A percentile compares a stretch with the other conserved stretches of the same genome.
phyloP scores from a whole-genome alignment of 2,888 invertebrate species.

The Megalurothrips usitatus region DNA sequence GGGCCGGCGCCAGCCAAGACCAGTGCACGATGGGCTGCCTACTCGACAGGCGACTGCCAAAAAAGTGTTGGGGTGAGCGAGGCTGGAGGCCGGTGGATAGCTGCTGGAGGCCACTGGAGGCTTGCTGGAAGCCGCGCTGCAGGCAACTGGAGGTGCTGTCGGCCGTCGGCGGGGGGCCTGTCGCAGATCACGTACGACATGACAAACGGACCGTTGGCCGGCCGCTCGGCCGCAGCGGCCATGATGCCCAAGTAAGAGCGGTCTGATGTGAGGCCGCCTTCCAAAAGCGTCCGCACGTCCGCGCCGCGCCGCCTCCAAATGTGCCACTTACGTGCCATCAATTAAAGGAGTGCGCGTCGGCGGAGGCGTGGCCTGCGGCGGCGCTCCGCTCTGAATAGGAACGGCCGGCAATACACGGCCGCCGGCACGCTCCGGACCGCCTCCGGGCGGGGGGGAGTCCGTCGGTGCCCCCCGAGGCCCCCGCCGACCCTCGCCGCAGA shows the following conservation, averaged over 20 bases:
- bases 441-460: too few relatives aligned
- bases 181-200: too few relatives aligned
- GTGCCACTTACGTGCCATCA: slow-evolving; percentile 16
- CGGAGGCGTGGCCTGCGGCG: not conserved
- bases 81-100: too few relatives aligned
- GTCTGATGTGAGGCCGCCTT: not conserved
- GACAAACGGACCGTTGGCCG: not conserved
- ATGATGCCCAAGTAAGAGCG: slow-evolving; percentile 3
- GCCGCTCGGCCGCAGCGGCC: not conserved
- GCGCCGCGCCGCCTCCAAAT: slow-evolving; percentile 11
- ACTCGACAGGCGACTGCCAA: too few relatives aligned
- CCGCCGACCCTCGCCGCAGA: too few relatives aligned
- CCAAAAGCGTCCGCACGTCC: not conserved
- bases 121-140: not conserved
- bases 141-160: not conserved
- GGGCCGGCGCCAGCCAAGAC: too few relatives aligned
- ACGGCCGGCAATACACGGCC: not conserved
- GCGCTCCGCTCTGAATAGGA: slow-evolving; percentile 2
- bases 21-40: too few relatives aligned
- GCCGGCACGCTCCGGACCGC: not conserved
- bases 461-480: too few relatives aligned
- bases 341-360: not conserved
- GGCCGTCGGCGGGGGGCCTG: not conserved
- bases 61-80: too few relatives aligned
- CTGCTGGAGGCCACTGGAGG: not conserved